A percentile compares a stretch with the other conserved stretches of the same genome.
phyloP scores from a whole-genome alignment of 2,888 invertebrate genomes.

The Cheilosia impressa region DNA sequence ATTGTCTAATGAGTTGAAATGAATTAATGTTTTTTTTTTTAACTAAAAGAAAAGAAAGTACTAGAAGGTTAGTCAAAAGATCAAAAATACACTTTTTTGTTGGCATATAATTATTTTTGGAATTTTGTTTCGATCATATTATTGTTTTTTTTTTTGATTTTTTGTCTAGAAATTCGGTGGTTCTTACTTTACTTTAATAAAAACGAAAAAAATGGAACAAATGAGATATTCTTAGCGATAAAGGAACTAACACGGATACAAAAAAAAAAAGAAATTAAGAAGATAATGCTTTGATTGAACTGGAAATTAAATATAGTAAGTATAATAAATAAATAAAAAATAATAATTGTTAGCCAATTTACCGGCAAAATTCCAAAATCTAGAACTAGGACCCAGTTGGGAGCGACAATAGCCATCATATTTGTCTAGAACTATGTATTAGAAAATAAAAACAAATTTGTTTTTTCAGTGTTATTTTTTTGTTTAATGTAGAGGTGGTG shows the following conservation, averaged over 20 bases:
- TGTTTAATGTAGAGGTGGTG: constrained; percentile 66
- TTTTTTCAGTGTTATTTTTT: constrained; percentile 76
- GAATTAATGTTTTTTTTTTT: constrained; percentile 11
- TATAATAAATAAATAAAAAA: constrained; percentile 63
- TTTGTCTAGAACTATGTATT: constrained; percentile 83
- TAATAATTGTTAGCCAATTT: constrained; percentile 81
- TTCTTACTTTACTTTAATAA: constrained; percentile 16
- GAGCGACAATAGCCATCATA: constrained; percentile 84
- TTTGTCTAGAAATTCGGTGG: constrained; percentile 55
- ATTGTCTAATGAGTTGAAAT: constrained; percentile 39
- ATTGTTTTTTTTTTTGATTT: constrained; percentile 54
- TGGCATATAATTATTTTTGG: constrained; percentile 35
- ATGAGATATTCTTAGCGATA: constrained; percentile 53
- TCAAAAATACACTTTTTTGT: constrained; percentile 53
- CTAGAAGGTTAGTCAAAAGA: constrained; percentile 63
- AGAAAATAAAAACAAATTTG: constrained; percentile 76
- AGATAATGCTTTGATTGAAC: constrained; percentile 51
- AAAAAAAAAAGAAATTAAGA: constrained; percentile 9
- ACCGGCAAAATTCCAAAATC: constrained; percentile 84
- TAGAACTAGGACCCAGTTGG: constrained; percentile 84
- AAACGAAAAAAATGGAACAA: constrained; percentile 27
- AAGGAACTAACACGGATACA: constrained; percentile 59
- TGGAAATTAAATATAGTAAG: constrained; percentile 68
- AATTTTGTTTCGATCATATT: constrained; percentile 45
- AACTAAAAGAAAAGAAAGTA: constrained; percentile 23